These are phyloP conservation scores for Phalacrocorax pelagicus DNA, from an alignment of 2,113 vertebrate genomes.

Conservation along the genomic window DNA sequence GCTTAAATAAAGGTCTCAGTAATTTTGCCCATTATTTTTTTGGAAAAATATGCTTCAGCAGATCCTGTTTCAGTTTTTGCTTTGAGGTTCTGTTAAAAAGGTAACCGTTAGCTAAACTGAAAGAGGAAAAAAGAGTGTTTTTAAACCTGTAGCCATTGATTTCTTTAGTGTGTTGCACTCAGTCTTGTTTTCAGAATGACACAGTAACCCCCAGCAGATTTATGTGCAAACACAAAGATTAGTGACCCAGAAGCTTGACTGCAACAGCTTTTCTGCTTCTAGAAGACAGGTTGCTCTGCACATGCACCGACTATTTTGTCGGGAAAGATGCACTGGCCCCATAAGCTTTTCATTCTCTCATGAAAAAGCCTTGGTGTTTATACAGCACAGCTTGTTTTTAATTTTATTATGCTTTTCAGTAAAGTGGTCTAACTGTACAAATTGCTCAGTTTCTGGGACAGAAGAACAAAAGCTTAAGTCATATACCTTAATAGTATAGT, in stretches of 20 bases:
- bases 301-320: not conserved
- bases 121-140: not conserved
- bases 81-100: not conserved
- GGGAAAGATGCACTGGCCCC: constrained; percentile 22
- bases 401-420: not conserved
- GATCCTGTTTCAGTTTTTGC: not conserved
- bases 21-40: not conserved
- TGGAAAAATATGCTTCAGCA: not conserved
- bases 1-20: not conserved
- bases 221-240: constrained; percentile 39
- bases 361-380: constrained; percentile 2
- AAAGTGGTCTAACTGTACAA: not conserved
- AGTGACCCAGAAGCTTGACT: constrained; percentile 54
- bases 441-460: constrained; percentile 8
- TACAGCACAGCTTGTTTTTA: constrained; percentile 32
- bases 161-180: not conserved
- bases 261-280: constrained; percentile 43
- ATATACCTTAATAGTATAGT: not conserved
- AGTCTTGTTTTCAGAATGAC: constrained; percentile 47
- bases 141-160: not conserved
- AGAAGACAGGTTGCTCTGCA: constrained; percentile 40
- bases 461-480: constrained; percentile 4
- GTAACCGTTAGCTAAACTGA: not conserved
- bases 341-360: constrained; percentile 30
- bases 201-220: constrained; percentile 28